Evolutionary conservation across 1,140 invertebrate species (phyloP).

Genomic region (Bombus soroeensis): DNA sequence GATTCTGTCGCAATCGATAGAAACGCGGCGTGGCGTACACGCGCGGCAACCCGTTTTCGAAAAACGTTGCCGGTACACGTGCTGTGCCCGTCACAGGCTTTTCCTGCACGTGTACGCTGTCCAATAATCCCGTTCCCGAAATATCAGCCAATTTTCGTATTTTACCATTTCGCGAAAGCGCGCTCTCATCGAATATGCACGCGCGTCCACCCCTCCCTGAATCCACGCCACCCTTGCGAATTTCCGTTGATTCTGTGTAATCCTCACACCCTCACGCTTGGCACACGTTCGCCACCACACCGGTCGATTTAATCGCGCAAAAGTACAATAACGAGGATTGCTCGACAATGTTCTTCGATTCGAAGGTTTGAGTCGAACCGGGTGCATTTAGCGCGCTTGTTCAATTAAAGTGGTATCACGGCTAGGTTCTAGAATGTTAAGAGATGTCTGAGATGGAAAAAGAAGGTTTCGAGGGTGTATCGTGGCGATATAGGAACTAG

Average conservation of each 20-base stretch:
- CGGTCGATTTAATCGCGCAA: neutral
- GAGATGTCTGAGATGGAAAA: neutral
- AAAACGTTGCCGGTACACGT: conserved; percentile 11
- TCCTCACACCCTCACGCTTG: neutral
- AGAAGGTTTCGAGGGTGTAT: no score
- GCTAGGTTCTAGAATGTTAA: no score
- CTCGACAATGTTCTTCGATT: conserved; percentile 32
- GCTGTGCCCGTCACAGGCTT: neutral
- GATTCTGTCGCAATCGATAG: conserved; percentile 70
- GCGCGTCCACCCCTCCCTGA: neutral
- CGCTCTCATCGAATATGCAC: conserved; percentile 15
- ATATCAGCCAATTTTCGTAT: conserved; percentile 47
- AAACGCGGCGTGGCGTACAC: neutral
- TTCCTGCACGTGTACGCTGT: conserved; percentile 34
- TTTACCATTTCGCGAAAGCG: conserved; percentile 29
- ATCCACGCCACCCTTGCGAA: neutral
- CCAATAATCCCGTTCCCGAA: conserved; percentile 35
- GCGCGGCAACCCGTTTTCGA: neutral
- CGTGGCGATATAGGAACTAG: no score
- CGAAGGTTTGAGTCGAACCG: neutral
- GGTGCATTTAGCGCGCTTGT: conserved; percentile 1
- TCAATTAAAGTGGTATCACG: conserved; percentile 17
- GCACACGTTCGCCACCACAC: neutral
- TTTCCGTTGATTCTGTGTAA: conserved; percentile 23
- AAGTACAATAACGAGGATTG: neutral